Conservation (phyloP, 2,797 vertebrate species). For the Dallia pectoralis region DNA sequence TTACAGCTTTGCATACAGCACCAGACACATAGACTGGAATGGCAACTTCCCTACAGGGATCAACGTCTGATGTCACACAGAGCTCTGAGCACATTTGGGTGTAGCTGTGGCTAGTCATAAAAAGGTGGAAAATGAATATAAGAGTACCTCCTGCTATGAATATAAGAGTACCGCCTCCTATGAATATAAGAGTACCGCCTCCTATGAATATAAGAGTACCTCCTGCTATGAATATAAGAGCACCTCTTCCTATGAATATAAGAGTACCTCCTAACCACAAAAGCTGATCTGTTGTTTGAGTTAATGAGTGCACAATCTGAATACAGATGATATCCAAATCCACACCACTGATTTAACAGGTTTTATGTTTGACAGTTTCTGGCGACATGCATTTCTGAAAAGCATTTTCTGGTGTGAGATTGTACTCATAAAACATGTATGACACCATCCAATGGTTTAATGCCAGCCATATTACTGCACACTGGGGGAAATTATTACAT, state of each 20-base stretch:
- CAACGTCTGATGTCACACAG: background rate
- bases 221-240: constrained; percentile 20
- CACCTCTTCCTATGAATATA: constrained; percentile 24
- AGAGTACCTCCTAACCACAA: constrained; percentile 21
- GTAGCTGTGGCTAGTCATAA: background rate
- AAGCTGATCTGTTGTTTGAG: constrained; percentile 34
- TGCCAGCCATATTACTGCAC: background rate
- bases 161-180: constrained; percentile 17
- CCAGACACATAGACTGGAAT: background rate
- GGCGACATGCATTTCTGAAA: background rate
- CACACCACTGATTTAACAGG: constrained; percentile 28
- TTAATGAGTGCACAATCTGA: constrained; percentile 17
- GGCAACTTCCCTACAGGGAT: background rate
- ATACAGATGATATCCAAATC: constrained; percentile 28
- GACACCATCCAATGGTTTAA: background rate
- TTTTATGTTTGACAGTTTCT: constrained; percentile 9
- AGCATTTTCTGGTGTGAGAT: background rate
- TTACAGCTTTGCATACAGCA: constrained; percentile 5
- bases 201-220: constrained; percentile 5
- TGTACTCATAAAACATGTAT: background rate
- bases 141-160: constrained; percentile 23
- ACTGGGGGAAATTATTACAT: background rate
- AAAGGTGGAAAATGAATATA: background rate
- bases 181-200: no score
- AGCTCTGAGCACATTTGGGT: background rate